Evolutionary conservation across 1,140 invertebrate genomes (phyloP).

Genomic region (Sinonovacula constricta): DNA sequence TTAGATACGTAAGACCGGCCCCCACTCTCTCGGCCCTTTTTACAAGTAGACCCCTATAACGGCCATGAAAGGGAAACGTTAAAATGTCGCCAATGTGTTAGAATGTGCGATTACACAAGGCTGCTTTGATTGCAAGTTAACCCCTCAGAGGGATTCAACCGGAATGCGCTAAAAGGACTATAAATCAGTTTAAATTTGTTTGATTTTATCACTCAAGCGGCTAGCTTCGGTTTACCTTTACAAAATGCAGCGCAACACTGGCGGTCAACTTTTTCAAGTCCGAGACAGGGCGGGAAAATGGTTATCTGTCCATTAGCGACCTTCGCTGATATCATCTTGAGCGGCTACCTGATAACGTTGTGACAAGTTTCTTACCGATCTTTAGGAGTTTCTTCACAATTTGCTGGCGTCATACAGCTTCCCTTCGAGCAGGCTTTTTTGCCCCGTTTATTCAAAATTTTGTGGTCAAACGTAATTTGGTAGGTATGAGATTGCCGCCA

Average conservation of each 20-base stretch:
- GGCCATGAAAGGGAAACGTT: too few relatives aligned
- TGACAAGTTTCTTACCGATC: neutral
- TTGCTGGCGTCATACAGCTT: too few relatives aligned
- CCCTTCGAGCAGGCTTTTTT: too few relatives aligned
- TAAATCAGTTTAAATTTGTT: constrained; percentile 39
- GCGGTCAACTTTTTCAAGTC: neutral
- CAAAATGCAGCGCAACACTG: neutral
- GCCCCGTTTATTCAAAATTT: too few relatives aligned
- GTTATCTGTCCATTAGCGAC: neutral
- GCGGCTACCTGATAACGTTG: neutral
- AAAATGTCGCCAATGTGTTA: too few relatives aligned
- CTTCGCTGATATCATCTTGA: neutral
- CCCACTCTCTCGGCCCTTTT: constrained; percentile 22
- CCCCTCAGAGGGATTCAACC: constrained; percentile 6
- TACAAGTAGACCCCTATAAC: too few relatives aligned
- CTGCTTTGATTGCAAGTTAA: constrained; percentile 22
- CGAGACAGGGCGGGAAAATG: neutral
- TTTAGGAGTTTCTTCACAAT: too few relatives aligned
- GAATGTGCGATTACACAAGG: constrained; percentile 22
- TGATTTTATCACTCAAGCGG: constrained; percentile 7
- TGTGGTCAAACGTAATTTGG: too few relatives aligned
- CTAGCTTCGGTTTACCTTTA: neutral
- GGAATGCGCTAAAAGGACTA: constrained; percentile 29
- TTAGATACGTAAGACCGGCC: constrained; percentile 27
- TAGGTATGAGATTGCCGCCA: too few relatives aligned